Evolutionary conservation across 2,113 vertebrate genomes (phyloP).

Genomic region (Morphnarchus princeps): DNA sequence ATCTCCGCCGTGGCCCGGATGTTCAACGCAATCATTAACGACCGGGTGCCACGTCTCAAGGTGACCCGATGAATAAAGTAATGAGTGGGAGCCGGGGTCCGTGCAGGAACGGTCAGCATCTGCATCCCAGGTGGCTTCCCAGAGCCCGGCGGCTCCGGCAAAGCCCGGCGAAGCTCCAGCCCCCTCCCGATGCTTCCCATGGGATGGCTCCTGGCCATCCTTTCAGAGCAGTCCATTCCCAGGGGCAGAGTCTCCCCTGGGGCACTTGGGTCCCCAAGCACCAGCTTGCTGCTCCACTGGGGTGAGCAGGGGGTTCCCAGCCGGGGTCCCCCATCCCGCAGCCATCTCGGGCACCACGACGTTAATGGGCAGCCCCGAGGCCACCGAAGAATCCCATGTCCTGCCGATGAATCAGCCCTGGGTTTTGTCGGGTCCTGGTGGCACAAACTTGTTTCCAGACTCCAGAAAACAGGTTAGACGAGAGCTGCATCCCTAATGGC

Average conservation of each 20-base stretch:
- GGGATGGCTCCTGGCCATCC: not conserved
- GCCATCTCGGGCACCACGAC: not conserved
- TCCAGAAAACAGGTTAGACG: slow-evolving; percentile 12
- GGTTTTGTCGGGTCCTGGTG: not conserved
- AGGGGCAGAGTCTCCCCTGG: not conserved
- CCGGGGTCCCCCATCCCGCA: not conserved
- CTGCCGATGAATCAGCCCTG: not conserved
- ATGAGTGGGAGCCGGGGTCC: not conserved
- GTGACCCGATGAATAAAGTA: not conserved
- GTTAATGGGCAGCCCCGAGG: not conserved
- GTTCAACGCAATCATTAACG: not conserved
- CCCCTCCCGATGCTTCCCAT: not conserved
- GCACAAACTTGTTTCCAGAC: not conserved
- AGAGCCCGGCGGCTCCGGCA: not conserved
- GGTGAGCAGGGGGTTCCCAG: not conserved
- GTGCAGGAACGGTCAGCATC: not conserved
- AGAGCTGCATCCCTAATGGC: not conserved
- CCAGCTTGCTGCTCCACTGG: not conserved
- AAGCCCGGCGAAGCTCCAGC: not conserved
- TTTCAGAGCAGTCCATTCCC: not conserved
- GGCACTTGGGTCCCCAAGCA: not conserved
- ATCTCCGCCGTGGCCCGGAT: not conserved
- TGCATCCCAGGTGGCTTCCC: not conserved
- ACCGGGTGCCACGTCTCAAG: not conserved
- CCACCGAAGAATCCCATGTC: not conserved